Evolutionary conservation across 2,113 vertebrate species (phyloP), one percentile per base, ranked within the genome.

Genomic region (Cisticola juncidis): DNA sequence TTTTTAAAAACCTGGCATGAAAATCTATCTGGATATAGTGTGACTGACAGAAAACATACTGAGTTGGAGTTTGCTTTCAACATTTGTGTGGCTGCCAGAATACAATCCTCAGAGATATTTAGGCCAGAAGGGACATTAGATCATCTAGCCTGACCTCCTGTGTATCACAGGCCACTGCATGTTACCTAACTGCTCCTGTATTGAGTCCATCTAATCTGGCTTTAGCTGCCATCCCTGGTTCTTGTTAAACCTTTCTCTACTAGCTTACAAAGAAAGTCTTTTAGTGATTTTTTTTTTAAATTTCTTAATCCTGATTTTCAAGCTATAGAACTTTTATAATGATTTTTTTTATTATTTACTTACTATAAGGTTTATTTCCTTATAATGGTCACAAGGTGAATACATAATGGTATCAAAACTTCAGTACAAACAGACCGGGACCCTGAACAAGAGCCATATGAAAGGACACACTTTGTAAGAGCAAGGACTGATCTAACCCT

Each of bases 91-190:
- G 73, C 86, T 96, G 96, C 95, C 95, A 96, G 92, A 92, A 69
- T 64, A 68, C 82, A 74, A 53, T 33, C 62, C 44, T 94, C 60
- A 71, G 80, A 96, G 95, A 93, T 94, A 95, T 92, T 94, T 60
- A 79, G 86, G 88, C 92, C 94, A 97, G 88, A 95, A 96, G 90
- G 95, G 93, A 97, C 92, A 84, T 97, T 89, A 96, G 91, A 96
- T 96, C 95, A 95, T 96, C 76, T 88, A 74, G 44, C 45, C 82
- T 96, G 93, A 94, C 82, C 92, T 90, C 66, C 71, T 94, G 48
- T 76, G 65, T 93, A 78, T 84, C 93, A 69, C 72, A 93, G 51
- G 29, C 64, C 36, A 60, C 51, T 90, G 48, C 82, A 35, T n/a
- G 70, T 96, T 92, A 95, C 90, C 92, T 94, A 95, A 81, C 77